Percentiles rank a stretch among this genome's conserved stretches.
These are phyloP conservation scores for Candoia aspera DNA, from an alignment of 2,113 vertebrate genomes.

Conservation along the genomic window DNA sequence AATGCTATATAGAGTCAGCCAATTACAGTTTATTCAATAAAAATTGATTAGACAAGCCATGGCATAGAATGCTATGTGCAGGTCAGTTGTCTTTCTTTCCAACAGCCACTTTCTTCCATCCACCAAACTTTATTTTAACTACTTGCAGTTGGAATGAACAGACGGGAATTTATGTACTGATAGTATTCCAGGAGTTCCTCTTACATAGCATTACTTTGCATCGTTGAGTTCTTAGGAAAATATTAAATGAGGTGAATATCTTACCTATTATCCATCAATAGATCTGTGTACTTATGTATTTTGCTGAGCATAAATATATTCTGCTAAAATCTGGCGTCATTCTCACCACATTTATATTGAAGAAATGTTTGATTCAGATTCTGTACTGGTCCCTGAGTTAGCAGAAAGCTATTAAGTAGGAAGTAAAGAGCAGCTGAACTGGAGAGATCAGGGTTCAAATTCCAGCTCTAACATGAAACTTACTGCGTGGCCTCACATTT, in stretches of 20 bases:
- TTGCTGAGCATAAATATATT: not conserved
- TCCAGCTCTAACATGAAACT: not conserved
- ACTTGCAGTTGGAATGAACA: too few species aligned
- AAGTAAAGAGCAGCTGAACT: not conserved
- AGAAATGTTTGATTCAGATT: not conserved
- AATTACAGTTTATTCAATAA: too few species aligned
- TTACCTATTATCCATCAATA: not conserved
- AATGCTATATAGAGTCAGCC: too few species aligned
- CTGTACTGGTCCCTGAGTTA: not conserved
- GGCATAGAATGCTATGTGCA: too few species aligned
- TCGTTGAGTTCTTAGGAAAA: too few species aligned
- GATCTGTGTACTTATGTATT: not conserved
- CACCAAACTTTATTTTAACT: too few species aligned
- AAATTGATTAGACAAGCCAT: too few species aligned
- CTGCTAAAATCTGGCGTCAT: not conserved
- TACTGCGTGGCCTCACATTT: not conserved
- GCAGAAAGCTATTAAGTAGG: not conserved
- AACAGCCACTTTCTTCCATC: too few species aligned
- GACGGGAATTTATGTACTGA: too few species aligned
- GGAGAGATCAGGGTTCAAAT: not conserved
- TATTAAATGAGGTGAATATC: not conserved
- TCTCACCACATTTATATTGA: not conserved
- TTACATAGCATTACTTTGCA: too few species aligned
- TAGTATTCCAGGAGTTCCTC: too few species aligned
- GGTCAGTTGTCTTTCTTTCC: too few species aligned